phyloP scores from a whole-genome alignment of 2,888 invertebrate genomes.

The Pammene aurita region DNA sequence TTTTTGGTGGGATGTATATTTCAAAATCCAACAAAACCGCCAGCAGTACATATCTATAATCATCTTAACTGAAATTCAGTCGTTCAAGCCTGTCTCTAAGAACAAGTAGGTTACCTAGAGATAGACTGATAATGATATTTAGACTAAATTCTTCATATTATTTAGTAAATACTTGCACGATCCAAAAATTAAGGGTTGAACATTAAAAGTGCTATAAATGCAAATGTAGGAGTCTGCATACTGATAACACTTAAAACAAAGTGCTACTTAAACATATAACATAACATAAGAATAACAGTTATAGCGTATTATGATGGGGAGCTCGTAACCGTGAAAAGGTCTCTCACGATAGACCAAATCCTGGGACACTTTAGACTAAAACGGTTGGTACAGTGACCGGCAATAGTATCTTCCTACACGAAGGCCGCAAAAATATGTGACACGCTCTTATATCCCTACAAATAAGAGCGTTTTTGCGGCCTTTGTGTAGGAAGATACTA shows the following conservation, averaged over 20 bases:
- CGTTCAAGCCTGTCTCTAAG: no score
- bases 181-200: slow-evolving; percentile 1
- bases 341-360: slow-evolving; percentile 21
- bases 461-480: no score
- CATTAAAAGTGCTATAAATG: slow-evolving; percentile 1
- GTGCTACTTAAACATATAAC: slow-evolving; percentile 8
- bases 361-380: slow-evolving; percentile 5
- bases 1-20: no score
- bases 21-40: no score
- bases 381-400: slow-evolving; percentile 12
- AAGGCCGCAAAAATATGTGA: no score
- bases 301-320: slow-evolving; percentile 18
- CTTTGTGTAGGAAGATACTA: no score
- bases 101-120: no score
- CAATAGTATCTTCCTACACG: no score
- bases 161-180: slow-evolving; percentile 5
- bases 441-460: no score
- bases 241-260: not conserved
- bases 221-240: not conserved
- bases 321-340: slow-evolving; percentile 30
- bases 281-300: slow-evolving; percentile 28
- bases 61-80: no score
- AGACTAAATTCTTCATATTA: not conserved
- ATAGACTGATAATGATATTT: no score
- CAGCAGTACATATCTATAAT: no score